Percentiles rank a stretch among this genome's conserved stretches.
These are phyloP conservation scores for Mesembrinibis cayennensis DNA, from an alignment of 2,113 vertebrate genomes.

Conservation along the genomic window DNA sequence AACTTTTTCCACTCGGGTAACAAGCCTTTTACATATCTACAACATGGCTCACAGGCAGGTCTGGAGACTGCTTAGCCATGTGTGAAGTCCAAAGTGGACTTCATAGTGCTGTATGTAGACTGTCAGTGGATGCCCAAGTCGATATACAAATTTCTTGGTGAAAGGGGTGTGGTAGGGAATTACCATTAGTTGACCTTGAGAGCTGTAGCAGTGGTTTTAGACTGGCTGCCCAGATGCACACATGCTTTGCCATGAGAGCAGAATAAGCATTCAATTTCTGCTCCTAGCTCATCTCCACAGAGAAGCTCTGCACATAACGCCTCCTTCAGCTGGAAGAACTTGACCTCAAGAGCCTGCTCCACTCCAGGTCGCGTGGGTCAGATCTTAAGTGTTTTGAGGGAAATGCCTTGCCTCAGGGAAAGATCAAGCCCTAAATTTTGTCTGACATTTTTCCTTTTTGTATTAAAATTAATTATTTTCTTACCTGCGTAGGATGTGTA, in stretches of 20 bases:
- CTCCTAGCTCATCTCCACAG: not conserved
- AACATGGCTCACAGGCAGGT: not conserved
- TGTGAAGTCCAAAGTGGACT: not conserved
- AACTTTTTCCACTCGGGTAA: not conserved
- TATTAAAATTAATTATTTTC: not conserved
- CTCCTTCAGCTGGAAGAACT: not conserved
- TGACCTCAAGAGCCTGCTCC: not conserved
- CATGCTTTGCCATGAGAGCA: not conserved
- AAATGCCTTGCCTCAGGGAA: not conserved
- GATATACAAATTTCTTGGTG: accelerated
- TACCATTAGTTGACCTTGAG: not conserved
- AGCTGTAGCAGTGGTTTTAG: not conserved
- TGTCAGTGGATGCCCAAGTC: not conserved
- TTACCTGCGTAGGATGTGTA: not conserved
- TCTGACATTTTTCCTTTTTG: not conserved
- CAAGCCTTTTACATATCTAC: not conserved
- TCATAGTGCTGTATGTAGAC: not conserved
- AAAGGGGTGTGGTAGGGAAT: not conserved
- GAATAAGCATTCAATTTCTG: not conserved
- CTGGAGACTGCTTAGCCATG: not conserved
- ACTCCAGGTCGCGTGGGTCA: not conserved
- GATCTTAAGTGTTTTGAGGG: not conserved
- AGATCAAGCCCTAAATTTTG: not conserved
- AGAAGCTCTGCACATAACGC: not conserved
- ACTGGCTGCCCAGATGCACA: not conserved